Percentiles rank a stretch among this genome's conserved stretches.
These are phyloP conservation scores for Crepidodera aurea DNA, from an alignment of 2,888 invertebrate species.

Conservation along the genomic window DNA sequence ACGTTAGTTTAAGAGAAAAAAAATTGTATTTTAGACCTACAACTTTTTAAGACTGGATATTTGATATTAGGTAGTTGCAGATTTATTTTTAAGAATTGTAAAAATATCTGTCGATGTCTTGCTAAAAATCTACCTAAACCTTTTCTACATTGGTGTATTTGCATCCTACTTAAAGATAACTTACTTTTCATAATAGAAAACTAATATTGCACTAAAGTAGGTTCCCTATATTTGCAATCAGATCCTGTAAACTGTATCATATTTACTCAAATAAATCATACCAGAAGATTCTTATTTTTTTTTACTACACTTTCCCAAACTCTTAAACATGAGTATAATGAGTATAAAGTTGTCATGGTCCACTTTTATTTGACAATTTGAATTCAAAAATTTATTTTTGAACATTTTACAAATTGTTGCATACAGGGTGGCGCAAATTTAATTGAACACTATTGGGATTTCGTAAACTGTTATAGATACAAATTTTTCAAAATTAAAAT, in stretches of 20 bases:
- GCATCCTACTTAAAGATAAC: background rate
- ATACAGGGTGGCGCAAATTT: too few species aligned
- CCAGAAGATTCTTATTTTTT: background rate
- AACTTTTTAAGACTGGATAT: constrained; percentile 37
- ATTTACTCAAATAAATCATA: constrained; percentile 15
- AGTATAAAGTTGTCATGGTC: too few species aligned
- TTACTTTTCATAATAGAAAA: background rate
- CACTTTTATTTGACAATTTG: too few species aligned
- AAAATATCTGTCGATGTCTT: constrained; percentile 8
- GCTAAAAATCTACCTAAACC: background rate
- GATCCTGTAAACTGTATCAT: background rate
- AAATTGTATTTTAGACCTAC: constrained; percentile 30
- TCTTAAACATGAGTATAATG: too few species aligned
- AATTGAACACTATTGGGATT: too few species aligned
- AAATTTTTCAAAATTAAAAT: too few species aligned
- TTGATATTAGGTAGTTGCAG: background rate
- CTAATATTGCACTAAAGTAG: background rate
- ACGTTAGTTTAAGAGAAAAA: constrained; percentile 33
- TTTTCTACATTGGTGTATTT: background rate
- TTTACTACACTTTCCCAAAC: too few species aligned
- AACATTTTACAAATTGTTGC: too few species aligned
- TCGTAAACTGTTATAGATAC: too few species aligned
- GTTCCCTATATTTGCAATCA: background rate
- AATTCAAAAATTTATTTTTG: too few species aligned
- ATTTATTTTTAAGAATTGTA: constrained; percentile 1